These are phyloP conservation scores for Eupeodes corollae DNA, from an alignment of 1,140 invertebrate genomes.

Conservation along the genomic window DNA sequence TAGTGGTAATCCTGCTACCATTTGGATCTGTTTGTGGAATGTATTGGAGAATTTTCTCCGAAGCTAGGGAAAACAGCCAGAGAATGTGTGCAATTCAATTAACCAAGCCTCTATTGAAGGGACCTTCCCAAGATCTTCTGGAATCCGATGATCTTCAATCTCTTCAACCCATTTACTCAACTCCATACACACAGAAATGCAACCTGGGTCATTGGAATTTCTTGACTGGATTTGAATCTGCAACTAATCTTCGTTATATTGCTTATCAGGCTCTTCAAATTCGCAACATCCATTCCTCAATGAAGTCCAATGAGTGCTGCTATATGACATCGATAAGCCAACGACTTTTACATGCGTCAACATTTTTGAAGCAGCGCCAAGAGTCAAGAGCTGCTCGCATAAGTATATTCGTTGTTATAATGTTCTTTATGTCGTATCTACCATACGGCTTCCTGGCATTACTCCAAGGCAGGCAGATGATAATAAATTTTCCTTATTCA, in stretches of 20 bases:
- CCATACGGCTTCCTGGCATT: slow-evolving; percentile 46
- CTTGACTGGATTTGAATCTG: no score
- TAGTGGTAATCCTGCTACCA: slow-evolving; percentile 47
- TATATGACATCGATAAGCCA: slow-evolving; percentile 55
- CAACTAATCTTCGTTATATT: no score
- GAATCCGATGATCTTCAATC: no score
- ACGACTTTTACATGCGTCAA: slow-evolving; percentile 63
- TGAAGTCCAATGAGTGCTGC: slow-evolving; percentile 3
- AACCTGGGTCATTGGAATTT: background rate
- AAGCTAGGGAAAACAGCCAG: slow-evolving; percentile 51
- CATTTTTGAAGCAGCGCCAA: slow-evolving; percentile 63
- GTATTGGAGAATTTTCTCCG: slow-evolving; percentile 53
- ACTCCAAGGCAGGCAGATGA: slow-evolving; percentile 8
- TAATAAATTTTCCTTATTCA: slow-evolving; percentile 1
- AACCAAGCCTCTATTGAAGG: slow-evolving; percentile 31
- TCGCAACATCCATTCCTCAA: background rate
- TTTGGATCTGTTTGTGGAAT: slow-evolving; percentile 50
- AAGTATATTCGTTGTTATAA: slow-evolving; percentile 50
- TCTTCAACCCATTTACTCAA: slow-evolving; percentile 3
- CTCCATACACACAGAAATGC: slow-evolving; percentile 4
- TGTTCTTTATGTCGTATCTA: slow-evolving; percentile 53
- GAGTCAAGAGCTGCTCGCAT: slow-evolving; percentile 64
- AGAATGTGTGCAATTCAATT: slow-evolving; percentile 48
- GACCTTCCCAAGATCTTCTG: background rate
- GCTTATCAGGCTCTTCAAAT: background rate